phyloP scores from a whole-genome alignment of 2,888 invertebrate genomes.

The Rotaria macrura region DNA sequence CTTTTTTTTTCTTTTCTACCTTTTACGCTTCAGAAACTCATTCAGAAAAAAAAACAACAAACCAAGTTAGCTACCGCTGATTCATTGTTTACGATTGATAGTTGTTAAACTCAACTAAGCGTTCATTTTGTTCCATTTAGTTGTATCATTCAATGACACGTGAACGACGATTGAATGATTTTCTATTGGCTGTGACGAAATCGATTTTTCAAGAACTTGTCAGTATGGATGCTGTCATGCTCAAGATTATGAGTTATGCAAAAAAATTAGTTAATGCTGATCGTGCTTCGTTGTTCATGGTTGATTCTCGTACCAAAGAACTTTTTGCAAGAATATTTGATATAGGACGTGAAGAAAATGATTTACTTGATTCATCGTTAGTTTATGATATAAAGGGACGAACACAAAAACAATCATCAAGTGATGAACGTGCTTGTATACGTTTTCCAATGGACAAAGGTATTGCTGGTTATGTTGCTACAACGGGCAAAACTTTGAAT shows the following conservation, averaged over 20 bases:
- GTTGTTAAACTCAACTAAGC: too few relatives aligned
- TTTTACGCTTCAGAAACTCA: background rate
- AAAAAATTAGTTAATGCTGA: constrained; percentile 71
- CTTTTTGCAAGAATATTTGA: constrained; percentile 74
- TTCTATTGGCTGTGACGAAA: constrained; percentile 69
- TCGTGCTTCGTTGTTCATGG: constrained; percentile 68
- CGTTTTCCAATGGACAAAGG: constrained; percentile 55
- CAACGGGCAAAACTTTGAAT: constrained; percentile 67
- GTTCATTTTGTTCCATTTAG: background rate
- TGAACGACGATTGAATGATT: constrained; percentile 57
- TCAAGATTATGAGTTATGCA: constrained; percentile 71
- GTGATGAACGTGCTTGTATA: constrained; percentile 43
- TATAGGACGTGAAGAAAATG: constrained; percentile 40
- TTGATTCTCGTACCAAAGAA: constrained; percentile 64
- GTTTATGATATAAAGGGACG: background rate
- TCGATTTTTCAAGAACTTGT: constrained; percentile 79
- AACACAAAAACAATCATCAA: background rate
- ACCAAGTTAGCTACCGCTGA: background rate
- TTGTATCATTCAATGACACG: constrained; percentile 19
- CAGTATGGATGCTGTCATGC: constrained; percentile 68
- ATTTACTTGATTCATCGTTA: background rate
- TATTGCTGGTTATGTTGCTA: constrained; percentile 70
- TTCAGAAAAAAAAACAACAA: background rate
- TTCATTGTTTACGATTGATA: too few relatives aligned
- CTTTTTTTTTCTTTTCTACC: background rate